phyloP scores from a whole-genome alignment of 2,888 invertebrate genomes.

The Abrostola triplasia region DNA sequence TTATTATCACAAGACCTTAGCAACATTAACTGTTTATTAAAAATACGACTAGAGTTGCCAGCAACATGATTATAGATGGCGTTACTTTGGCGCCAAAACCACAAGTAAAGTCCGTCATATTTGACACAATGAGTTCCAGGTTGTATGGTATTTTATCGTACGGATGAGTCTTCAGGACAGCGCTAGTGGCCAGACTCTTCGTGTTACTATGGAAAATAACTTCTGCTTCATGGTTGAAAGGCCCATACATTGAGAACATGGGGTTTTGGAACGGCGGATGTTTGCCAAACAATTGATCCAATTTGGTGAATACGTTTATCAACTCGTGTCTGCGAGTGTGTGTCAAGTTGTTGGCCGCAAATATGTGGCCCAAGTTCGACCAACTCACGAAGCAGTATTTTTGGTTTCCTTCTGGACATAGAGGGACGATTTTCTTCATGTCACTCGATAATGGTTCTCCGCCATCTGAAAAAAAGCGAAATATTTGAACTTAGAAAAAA shows the following conservation, averaged over 20 bases:
- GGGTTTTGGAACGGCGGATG: conserved; percentile 86
- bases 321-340: conserved; percentile 90
- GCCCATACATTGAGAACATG: conserved; percentile 91
- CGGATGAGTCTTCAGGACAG: conserved; percentile 71
- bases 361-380: conserved; percentile 91
- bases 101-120: conserved; percentile 63
- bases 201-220: conserved; percentile 91
- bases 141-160: conserved; percentile 77
- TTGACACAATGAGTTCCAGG: conserved; percentile 72
- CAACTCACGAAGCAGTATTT: conserved; percentile 90
- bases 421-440: conserved; percentile 80
- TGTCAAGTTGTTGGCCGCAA: conserved; percentile 88
- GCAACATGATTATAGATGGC: conserved; percentile 61
- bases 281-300: conserved; percentile 92
- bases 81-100: conserved; percentile 62
- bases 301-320: conserved; percentile 90
- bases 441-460: conserved; percentile 13
- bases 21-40: conserved; percentile 52
- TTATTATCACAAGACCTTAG: conserved; percentile 36
- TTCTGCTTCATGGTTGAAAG: conserved; percentile 89
- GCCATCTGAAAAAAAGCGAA: conserved; percentile 31
- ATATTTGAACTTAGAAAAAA: not conserved
- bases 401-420: conserved; percentile 88
- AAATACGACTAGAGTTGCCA: conserved; percentile 69
- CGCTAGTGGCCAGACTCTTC: conserved; percentile 68